Base-by-base conservation (phyloP, 2,113 vertebrate species). In the Cichladusa arquata region DNA sequence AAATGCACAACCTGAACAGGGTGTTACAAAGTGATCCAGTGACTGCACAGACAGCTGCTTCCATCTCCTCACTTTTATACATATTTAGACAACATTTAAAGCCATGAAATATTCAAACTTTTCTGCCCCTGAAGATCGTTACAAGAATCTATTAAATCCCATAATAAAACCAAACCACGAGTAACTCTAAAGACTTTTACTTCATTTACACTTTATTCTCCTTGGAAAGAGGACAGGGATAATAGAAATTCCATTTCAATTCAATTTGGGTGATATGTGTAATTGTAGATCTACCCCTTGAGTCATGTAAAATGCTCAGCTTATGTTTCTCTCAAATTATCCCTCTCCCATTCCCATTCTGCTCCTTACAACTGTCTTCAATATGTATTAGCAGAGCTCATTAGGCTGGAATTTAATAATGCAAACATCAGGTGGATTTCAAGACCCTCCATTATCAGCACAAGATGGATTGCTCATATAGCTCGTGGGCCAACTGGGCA, bases 321-420 rank as follows among this genome's bases (percentile, higher is more conserved):
- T 98, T 98, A 96, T 98, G 98, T 98, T 98, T 98, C 98, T 98
- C 98, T 98, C 98, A 98, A 98, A 98, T 98, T 97, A 98, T 98
- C 98, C 97, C 89, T 73, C 96, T 98, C 95, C 95, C 85, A 96
- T 97, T 97, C 97, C 90, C 98, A 98, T 98, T 97, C 97, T 96
- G 54, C 98, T 98, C 97, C 98, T 98, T 98, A 98, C 97, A 98
- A 98, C 98, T 97, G 96, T 98, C 99, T 98, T 98, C 98, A 98
- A 98, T 98, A 98, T 98, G 98, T 98, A 99, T 99, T 99, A 99
- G 98, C 98, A 97, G 98, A 98, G 98, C 98, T 99, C 98, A 99
- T 99, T 99, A 99, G 98, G 98, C 98, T 98, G 98, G 97, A 99
- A 99, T 99, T 98, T 99, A 99, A 99, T 99, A 99, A 99, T 98